phyloP scores from a whole-genome alignment of 1,140 invertebrate genomes.

The Theocolax elegans region DNA sequence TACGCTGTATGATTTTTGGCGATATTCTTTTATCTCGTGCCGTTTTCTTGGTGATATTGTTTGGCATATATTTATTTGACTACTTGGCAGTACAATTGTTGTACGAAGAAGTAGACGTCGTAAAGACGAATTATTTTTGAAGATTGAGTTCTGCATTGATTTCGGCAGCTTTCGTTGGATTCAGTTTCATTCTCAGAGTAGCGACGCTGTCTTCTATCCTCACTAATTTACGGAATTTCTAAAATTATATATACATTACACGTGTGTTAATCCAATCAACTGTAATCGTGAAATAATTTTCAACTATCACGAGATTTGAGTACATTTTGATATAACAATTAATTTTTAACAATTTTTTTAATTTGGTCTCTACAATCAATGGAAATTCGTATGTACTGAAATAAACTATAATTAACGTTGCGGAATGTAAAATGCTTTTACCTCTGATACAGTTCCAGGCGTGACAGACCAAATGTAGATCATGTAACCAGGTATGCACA shows the following conservation, averaged over 20 bases:
- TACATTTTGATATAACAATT: too few species aligned
- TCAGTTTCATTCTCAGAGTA: slow-evolving; percentile 77
- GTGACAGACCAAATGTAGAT: slow-evolving; percentile 71
- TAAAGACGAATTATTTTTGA: slow-evolving; percentile 34
- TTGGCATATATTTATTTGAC: slow-evolving; percentile 14
- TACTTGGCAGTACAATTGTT: slow-evolving; percentile 22
- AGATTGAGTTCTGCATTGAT: slow-evolving; percentile 52
- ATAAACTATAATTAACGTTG: too few species aligned
- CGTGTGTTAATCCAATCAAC: too few species aligned
- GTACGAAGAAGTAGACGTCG: background rate
- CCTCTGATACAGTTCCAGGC: slow-evolving; percentile 68
- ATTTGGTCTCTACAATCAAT: too few species aligned
- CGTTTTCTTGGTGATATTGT: background rate
- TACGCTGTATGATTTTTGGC: slow-evolving; percentile 12
- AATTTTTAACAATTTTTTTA: background rate
- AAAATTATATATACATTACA: slow-evolving; percentile 39
- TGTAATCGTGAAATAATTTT: too few species aligned
- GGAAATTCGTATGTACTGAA: too few species aligned
- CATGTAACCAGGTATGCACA: slow-evolving; percentile 77
- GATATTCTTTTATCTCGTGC: background rate
- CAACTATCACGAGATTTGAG: too few species aligned
- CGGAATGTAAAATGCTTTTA: too few species aligned
- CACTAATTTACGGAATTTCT: slow-evolving; percentile 83
- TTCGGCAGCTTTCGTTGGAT: slow-evolving; percentile 51
- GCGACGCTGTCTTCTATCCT: slow-evolving; percentile 83